These are phyloP conservation scores for Eudorcas thomsonii DNA, from an alignment of 2,113 vertebrate genomes.

Conservation along the genomic window DNA sequence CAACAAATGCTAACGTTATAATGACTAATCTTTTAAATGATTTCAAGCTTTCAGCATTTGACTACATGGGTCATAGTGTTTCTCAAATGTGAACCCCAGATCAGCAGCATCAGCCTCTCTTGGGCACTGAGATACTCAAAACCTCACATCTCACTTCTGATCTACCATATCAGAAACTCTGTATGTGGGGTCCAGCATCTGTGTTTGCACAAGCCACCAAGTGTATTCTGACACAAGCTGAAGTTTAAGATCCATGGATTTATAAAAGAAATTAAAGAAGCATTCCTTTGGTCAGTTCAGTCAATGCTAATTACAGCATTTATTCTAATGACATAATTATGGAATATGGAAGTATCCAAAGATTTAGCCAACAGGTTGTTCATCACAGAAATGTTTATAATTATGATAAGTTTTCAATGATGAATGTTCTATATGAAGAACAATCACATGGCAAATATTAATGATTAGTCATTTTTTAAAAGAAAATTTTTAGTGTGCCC, in stretches of 20 bases:
- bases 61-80: neutral
- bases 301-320: neutral
- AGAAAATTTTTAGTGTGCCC: neutral
- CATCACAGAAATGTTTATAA: neutral
- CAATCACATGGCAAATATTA: neutral
- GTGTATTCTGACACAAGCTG: neutral
- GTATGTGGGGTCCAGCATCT: rapidly evolving
- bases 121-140: neutral
- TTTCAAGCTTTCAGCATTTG: neutral
- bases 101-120: neutral
- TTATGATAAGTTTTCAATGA: neutral
- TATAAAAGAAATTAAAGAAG: neutral
- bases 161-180: neutral
- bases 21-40: neutral
- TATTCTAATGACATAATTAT: neutral
- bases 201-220: neutral
- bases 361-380: neutral
- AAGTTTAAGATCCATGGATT: neutral
- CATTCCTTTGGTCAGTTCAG: neutral
- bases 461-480: neutral
- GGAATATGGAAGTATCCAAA: neutral
- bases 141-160: neutral
- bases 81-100: neutral
- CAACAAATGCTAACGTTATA: neutral
- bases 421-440: neutral